phyloP scores from a whole-genome alignment of 2,888 invertebrate species.

The Theretra japonica region DNA sequence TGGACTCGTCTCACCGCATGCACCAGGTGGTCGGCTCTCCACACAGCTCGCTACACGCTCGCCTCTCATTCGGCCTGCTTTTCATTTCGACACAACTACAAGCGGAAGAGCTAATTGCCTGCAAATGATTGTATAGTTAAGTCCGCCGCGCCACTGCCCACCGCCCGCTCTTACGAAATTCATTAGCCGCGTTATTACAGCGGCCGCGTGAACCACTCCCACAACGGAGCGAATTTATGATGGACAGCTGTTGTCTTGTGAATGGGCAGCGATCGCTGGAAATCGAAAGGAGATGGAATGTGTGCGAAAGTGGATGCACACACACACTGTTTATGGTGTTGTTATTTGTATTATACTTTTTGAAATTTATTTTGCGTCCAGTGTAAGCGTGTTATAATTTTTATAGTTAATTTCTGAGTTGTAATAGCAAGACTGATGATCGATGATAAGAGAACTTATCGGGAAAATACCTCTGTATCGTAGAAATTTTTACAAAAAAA shows the following conservation, averaged over 20 bases:
- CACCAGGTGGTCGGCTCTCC: neutral
- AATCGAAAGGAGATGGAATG: neutral
- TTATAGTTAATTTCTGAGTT: no score
- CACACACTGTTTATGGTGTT: no score
- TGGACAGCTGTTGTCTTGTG: no score
- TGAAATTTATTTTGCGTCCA: no score
- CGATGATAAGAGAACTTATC: no score
- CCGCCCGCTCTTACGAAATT: neutral
- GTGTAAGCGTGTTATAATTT: no score
- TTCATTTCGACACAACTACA: neutral
- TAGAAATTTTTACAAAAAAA: no score
- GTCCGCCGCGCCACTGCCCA: neutral
- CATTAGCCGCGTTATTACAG: neutral
- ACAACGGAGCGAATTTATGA: neutral
- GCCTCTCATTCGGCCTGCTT: neutral
- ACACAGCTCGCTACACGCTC: neutral
- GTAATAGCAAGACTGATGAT: no score
- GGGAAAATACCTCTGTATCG: no score
- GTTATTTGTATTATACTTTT: no score
- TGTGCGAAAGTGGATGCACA: slow-evolving; percentile 4
- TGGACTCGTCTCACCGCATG: neutral
- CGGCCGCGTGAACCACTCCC: neutral
- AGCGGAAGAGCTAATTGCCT: neutral
- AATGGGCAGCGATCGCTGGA: neutral
- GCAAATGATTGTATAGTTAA: slow-evolving; percentile 7